phyloP scores from a whole-genome alignment of 2,797 vertebrate species.

The Eulemur mongoz region DNA sequence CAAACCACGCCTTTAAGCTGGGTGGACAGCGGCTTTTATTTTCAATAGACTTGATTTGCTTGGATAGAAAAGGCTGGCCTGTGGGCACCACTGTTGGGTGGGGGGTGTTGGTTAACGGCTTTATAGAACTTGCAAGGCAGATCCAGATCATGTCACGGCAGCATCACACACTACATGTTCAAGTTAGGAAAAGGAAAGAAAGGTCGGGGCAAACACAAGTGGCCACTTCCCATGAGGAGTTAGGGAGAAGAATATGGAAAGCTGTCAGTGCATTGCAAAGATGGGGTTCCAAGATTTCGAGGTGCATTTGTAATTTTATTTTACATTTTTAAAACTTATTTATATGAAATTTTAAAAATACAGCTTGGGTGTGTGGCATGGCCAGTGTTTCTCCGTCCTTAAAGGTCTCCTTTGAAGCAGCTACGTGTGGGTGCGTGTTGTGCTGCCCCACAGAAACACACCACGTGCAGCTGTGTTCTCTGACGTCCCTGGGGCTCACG shows the following conservation, averaged over 20 bases:
- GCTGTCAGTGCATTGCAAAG: accelerated
- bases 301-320: background rate
- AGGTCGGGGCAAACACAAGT: too few species aligned
- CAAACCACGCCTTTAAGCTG: background rate
- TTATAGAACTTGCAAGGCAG: background rate
- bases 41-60: background rate
- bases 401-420: background rate
- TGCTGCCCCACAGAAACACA: background rate
- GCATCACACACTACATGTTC: background rate
- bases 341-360: background rate
- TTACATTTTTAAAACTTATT: background rate
- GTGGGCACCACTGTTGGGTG: accelerated
- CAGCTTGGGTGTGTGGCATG: too few species aligned
- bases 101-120: background rate
- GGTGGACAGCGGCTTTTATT: background rate
- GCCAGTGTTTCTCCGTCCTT: accelerated
- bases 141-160: background rate
- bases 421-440: too few species aligned
- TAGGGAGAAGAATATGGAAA: background rate
- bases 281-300: background rate
- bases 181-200: background rate
- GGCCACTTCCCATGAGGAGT: background rate
- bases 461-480: accelerated
- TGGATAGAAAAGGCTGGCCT: background rate
- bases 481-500: accelerated